Conservation (phyloP, 2,888 invertebrate genomes). For the Apamea sordens region DNA sequence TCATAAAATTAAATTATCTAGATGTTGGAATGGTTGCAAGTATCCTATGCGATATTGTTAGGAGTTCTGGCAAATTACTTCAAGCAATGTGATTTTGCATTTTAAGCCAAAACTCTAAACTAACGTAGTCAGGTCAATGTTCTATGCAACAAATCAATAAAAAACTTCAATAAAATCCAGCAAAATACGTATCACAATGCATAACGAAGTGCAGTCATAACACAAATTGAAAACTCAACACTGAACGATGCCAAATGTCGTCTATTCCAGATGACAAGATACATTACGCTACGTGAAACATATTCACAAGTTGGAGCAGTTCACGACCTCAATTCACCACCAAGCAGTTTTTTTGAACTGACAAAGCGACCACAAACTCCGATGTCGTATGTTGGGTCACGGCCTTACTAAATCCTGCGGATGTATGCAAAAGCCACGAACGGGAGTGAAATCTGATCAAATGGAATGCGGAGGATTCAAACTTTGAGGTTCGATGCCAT, state of each 20-base stretch:
- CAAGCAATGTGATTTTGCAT: neutral
- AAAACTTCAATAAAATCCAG: slow-evolving; percentile 22
- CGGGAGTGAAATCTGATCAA: slow-evolving; percentile 73
- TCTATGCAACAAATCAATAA: slow-evolving; percentile 12
- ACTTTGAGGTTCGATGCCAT: slow-evolving; percentile 67
- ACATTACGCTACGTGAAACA: slow-evolving; percentile 36
- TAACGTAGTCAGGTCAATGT: neutral
- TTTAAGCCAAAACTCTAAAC: slow-evolving; percentile 5
- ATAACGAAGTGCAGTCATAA: slow-evolving; percentile 48
- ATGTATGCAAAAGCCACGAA: slow-evolving; percentile 75
- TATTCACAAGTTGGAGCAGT: slow-evolving; percentile 53
- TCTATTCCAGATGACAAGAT: slow-evolving; percentile 48
- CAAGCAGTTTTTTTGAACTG: slow-evolving; percentile 61
- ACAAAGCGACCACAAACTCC: slow-evolving; percentile 68
- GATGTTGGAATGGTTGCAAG: slow-evolving; percentile 13
- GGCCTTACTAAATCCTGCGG: slow-evolving; percentile 75
- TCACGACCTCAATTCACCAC: slow-evolving; percentile 57
- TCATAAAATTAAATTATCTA: slow-evolving; percentile 43
- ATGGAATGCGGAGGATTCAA: slow-evolving; percentile 71
- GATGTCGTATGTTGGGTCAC: slow-evolving; percentile 75
- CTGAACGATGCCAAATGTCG: slow-evolving; percentile 47
- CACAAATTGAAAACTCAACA: slow-evolving; percentile 56
- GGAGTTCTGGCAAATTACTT: slow-evolving; percentile 19
- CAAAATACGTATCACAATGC: slow-evolving; percentile 42
- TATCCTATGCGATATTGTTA: slow-evolving; percentile 25